phyloP scores from a whole-genome alignment of 53 echinoderm and acorn worm species.

The Echinarachnius parma region DNA sequence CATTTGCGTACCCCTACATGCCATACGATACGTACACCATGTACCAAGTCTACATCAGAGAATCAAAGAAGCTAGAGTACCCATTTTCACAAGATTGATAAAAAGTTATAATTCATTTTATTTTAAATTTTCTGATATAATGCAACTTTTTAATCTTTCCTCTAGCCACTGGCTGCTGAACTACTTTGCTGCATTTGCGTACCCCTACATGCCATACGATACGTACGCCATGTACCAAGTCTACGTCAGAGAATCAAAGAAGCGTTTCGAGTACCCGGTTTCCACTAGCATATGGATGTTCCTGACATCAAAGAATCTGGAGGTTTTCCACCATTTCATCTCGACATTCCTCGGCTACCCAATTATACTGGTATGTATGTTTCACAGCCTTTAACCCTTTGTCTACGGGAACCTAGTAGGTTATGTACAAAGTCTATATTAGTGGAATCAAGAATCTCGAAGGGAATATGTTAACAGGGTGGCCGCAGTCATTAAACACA shows the following conservation, averaged over 20 bases:
- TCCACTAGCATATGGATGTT: constrained; percentile 12
- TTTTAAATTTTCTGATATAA: too few species aligned
- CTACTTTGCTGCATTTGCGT: constrained; percentile 58
- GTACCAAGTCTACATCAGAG: constrained; percentile 42
- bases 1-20: constrained; percentile 74
- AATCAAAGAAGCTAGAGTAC: constrained; percentile 11
- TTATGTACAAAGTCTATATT: too few species aligned
- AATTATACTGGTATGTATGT: constrained; percentile 62
- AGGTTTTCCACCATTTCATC: constrained; percentile 56
- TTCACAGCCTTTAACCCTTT: too few species aligned
- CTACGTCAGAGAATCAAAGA: constrained; percentile 28
- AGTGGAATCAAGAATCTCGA: too few species aligned
- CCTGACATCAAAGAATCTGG: constrained; percentile 29
- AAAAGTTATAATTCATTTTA: too few species aligned
- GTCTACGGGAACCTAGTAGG: too few species aligned
- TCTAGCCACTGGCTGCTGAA: constrained; percentile 61
- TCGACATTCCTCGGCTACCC: constrained; percentile 60
- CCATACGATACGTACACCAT: constrained; percentile 68
- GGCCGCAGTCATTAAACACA: too few species aligned
- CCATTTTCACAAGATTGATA: too few species aligned
- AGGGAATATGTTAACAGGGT: too few species aligned
- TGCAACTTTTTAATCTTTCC: too few species aligned
- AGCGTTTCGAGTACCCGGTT: constrained; percentile 3
- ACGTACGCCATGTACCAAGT: constrained; percentile 59
- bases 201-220: constrained; percentile 77